Evolutionary conservation across 1,140 invertebrate species (phyloP), one percentile per base, ranked within the genome.

Genomic region (Heterodera schachtii): DNA sequence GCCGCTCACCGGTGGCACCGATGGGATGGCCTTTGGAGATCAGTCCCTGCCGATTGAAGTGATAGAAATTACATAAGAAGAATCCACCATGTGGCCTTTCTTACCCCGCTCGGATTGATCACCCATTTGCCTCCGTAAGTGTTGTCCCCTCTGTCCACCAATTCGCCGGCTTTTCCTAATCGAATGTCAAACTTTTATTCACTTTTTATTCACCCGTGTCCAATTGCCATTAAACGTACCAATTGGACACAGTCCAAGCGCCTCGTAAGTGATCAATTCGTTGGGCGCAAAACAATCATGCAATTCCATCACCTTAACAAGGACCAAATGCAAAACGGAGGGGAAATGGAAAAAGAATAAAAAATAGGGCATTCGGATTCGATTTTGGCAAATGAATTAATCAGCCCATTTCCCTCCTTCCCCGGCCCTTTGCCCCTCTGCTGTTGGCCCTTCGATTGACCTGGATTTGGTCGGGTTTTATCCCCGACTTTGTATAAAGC

Each of bases 251-350:
- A 99, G 91, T 41, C 97, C 96, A 21, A 99, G 92, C 2, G 96
- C 96, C 92, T 99, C 97, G 88, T 99, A 99, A 3, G 96, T 97
- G 8, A 99, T 94, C 47, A 99, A 91, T 89, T 99, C 97, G 91
- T 99, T 99, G 7, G 95, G 93, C 6, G 96, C 96, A 91, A 99
- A 99, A 91, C 97, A 99, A 90, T 99, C 97, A 87, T 99, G 97
- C n/a, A 98, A 92, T 90, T 99, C 97, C n/a, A 99, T 93, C 0
- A 99, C 96, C 83, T 85, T 47, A 79, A 52, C 47, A 13, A 19
- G 16, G 31, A 31, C 31, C 31, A 31, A 31, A 31, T 31, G 31
- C 31, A 31, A 31, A 31, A 31, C n/a, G 9, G 52, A 52, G 9
- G 9, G 52, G 52, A 9, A 52, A 44, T 70, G 4, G 47, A 46